Conservation (phyloP, 30 jellyfish, hydroid and myxozoan genomes). For the Hydractinia symbiolongicarpus region DNA sequence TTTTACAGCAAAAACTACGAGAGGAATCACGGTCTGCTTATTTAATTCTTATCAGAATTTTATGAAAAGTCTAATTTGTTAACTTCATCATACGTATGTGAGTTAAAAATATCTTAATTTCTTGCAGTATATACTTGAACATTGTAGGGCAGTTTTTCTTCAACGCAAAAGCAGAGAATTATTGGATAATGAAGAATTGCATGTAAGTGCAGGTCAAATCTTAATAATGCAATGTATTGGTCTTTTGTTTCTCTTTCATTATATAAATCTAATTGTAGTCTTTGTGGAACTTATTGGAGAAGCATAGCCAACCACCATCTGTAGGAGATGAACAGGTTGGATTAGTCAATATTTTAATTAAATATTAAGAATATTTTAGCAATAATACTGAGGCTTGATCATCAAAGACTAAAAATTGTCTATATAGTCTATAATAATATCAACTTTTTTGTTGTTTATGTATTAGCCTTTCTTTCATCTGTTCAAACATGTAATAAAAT, state of each 20-base stretch:
- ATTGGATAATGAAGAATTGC: slow-evolving; percentile 91
- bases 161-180: slow-evolving; percentile 89
- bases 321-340: slow-evolving; percentile 78
- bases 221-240: background rate
- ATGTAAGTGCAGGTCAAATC: slow-evolving; percentile 25
- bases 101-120: background rate
- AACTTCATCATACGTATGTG: background rate
- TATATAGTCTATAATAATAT: too few species aligned
- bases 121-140: background rate
- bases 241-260: background rate
- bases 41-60: background rate
- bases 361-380: background rate
- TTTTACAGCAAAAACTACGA: slow-evolving; percentile 80
- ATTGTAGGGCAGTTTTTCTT: slow-evolving; percentile 67
- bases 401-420: too few species aligned
- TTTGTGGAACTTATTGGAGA: slow-evolving; percentile 89
- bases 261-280: background rate
- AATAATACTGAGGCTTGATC: background rate
- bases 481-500: too few species aligned
- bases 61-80: background rate
- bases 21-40: slow-evolving; percentile 72
- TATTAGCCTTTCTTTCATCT: too few species aligned
- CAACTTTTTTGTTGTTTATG: background rate
- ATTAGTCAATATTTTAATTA: background rate
- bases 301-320: slow-evolving; percentile 79